These are phyloP conservation scores for Adoxophyes honmai DNA, from an alignment of 1,140 invertebrate genomes.

Conservation along the genomic window DNA sequence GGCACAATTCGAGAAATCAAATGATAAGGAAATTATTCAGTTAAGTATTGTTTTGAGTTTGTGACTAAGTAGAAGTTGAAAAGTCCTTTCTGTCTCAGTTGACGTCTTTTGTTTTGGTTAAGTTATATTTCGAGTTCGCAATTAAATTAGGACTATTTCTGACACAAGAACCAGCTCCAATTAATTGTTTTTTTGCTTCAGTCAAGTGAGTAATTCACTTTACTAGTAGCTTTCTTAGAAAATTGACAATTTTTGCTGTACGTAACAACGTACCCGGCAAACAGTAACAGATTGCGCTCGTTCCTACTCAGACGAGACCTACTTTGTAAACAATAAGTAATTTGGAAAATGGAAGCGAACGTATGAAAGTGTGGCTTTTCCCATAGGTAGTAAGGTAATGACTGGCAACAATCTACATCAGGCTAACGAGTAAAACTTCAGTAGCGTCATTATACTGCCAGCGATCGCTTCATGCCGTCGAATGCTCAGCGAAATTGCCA, in stretches of 20 bases:
- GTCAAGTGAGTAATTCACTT: too few species aligned
- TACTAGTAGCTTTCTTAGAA: too few species aligned
- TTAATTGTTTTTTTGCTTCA: too few species aligned
- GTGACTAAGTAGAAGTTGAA: background rate
- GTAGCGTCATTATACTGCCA: conserved; percentile 33
- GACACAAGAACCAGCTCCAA: background rate
- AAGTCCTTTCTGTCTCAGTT: conserved; percentile 10
- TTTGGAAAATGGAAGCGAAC: conserved; percentile 32
- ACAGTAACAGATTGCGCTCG: conserved; percentile 17
- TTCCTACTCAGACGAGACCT: conserved; percentile 16
- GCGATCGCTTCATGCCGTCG: conserved; percentile 28
- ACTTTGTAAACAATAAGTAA: conserved; percentile 30
- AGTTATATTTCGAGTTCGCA: background rate
- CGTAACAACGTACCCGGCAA: background rate
- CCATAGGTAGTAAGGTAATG: conserved; percentile 40
- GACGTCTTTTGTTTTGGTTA: background rate
- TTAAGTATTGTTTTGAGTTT: conserved; percentile 46
- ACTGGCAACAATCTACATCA: conserved; percentile 37
- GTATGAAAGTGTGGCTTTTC: conserved; percentile 31
- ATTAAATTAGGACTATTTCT: background rate
- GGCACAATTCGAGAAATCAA: conserved; percentile 66
- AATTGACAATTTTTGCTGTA: too few species aligned
- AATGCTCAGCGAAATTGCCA: conserved; percentile 25
- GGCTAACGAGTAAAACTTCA: conserved; percentile 40
- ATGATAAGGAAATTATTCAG: conserved; percentile 57